phyloP scores from a whole-genome alignment of 2,113 vertebrate species.

The Leptobrachium leishanense region DNA sequence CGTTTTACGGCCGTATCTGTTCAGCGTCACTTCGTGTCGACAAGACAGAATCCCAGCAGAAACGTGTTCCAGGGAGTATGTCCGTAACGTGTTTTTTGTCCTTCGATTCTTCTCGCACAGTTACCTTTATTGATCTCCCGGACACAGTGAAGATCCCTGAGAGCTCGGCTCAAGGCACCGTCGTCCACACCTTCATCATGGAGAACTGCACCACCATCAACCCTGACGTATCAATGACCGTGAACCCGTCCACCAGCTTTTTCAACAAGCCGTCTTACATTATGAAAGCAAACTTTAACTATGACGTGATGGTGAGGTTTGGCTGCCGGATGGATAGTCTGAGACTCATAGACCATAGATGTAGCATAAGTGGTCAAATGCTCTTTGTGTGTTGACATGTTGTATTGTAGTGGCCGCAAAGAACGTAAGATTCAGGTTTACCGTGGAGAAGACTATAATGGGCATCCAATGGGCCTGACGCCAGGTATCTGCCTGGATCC shows the following conservation, averaged over 20 bases:
- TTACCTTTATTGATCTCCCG: conserved; percentile 48
- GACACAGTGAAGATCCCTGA: conserved; percentile 56
- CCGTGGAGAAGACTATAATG: no score
- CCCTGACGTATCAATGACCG: conserved; percentile 47
- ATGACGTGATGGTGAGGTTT: conserved; percentile 44
- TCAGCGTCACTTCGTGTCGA: neutral
- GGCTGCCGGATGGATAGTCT: neutral
- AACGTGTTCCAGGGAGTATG: neutral
- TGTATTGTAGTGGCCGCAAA: no score
- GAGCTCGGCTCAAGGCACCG: conserved; percentile 7
- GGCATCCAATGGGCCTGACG: no score
- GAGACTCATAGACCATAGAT: no score
- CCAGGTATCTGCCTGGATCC: no score
- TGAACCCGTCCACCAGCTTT: conserved; percentile 50
- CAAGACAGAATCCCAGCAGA: neutral
- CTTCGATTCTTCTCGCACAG: neutral
- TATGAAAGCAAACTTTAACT: neutral
- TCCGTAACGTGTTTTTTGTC: neutral
- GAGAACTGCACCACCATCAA: conserved; percentile 55
- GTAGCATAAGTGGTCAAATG: no score
- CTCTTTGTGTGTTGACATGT: no score
- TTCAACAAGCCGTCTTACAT: conserved; percentile 57
- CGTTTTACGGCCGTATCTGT: neutral
- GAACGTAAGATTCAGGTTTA: no score
- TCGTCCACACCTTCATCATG: conserved; percentile 45